A percentile compares a stretch with the other conserved stretches of the same genome.
These are phyloP conservation scores for Oryzias javanicus DNA, from an alignment of 2,113 vertebrate species.

Conservation along the genomic window DNA sequence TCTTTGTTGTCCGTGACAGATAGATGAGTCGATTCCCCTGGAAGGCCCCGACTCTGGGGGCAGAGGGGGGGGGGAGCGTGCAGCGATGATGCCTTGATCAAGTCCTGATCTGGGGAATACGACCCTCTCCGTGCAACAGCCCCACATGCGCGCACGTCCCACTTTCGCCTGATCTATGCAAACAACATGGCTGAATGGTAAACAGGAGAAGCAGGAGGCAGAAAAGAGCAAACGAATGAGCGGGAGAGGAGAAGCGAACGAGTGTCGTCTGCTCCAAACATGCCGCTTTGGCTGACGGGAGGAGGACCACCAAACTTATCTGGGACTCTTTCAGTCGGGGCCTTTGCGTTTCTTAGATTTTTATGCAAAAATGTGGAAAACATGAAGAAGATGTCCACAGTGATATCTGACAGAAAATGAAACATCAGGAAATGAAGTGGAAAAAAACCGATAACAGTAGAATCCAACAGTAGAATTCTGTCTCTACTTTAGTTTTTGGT, in stretches of 20 bases:
- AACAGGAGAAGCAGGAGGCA: conserved; percentile 41
- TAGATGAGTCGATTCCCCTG: conserved; percentile 27
- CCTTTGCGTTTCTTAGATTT: not conserved
- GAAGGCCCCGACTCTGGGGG: conserved; percentile 31
- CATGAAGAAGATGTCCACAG: too few relatives aligned
- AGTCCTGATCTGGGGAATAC: conserved; percentile 54
- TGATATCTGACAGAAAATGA: too few relatives aligned
- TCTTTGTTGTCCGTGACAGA: conserved; percentile 59
- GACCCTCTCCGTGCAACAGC: conserved; percentile 23
- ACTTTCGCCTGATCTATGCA: conserved; percentile 63
- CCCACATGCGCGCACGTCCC: conserved; percentile 34
- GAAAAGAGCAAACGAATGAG: conserved; percentile 11
- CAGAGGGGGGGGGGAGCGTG: conserved; percentile 4
- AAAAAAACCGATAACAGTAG: too few relatives aligned
- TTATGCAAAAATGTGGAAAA: not conserved
- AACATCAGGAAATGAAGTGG: too few relatives aligned
- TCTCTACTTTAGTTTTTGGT: too few relatives aligned
- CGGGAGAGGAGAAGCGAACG: not conserved
- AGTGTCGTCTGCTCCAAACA: not conserved
- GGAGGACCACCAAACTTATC: not conserved
- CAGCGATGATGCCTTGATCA: conserved; percentile 57
- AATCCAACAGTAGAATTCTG: too few relatives aligned
- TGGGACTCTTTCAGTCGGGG: not conserved
- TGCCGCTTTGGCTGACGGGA: not conserved
- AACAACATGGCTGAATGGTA: conserved; percentile 66